Base-by-base conservation (phyloP, 2,113 vertebrate genomes). In the Trichomycterus rosablanca region DNA sequence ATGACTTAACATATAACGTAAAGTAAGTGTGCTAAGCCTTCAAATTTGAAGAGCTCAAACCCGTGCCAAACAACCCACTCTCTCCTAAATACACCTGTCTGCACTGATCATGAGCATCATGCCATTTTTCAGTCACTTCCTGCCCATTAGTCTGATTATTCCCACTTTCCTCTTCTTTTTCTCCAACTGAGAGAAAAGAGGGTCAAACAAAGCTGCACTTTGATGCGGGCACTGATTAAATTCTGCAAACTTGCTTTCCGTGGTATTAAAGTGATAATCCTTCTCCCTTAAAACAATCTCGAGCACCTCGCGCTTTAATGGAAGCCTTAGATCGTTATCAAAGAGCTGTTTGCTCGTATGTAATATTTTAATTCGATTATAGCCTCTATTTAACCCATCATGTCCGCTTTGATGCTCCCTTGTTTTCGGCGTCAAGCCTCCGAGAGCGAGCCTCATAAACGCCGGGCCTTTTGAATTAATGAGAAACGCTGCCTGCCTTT, bases 321-420 rank as follows among this genome's bases (percentile, higher is more conserved):
- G 89, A 92, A 89, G 87, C 88, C 90, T 93, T 83, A 89, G 91
- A 90, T 91, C 88, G 89, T 90, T 95, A 94, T 98, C 93, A 97
- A 97, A 97, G 94, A 91, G 84, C 92, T 91, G 89, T 97, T 97
- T 97, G 90, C 87, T 86, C 78, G 72, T 84, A 87, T 89, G 89
- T 94, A 94, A 94, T 94, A 93, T 96, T 97, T 91, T 97, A 98
- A 98, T 98, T 93, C 92, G 92, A 94, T 95, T 93, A 93, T 91
- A 88, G 89, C 89, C 90, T 93, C 93, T 90, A 94, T 97, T 98
- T 98, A 97, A 97, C 93, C 93, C 93, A 95, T 97, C 92, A 93
- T 87, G 83, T 78, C 79, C 82, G 85, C 90, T 98, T 97, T 98
- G 95, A 97, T 94, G 91, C 86, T 80, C 77, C 82, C 80, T 89